phyloP scores from a whole-genome alignment of 2,888 invertebrate genomes.

The Brachypterus glaber region DNA sequence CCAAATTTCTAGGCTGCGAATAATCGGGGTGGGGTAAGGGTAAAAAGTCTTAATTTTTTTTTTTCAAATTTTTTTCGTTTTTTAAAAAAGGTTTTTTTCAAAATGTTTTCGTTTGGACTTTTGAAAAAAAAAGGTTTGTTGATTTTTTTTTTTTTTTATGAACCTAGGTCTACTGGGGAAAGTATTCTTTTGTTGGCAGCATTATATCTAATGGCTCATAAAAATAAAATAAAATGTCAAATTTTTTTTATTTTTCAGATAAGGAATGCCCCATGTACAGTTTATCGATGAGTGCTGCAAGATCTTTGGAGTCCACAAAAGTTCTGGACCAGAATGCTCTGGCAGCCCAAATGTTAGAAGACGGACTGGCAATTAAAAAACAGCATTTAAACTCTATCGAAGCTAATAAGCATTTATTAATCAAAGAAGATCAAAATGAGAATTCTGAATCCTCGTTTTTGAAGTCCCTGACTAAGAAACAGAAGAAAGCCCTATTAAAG shows the following conservation, averaged over 20 bases:
- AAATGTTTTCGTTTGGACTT: too few relatives aligned
- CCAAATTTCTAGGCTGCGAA: too few relatives aligned
- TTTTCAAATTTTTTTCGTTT: too few relatives aligned
- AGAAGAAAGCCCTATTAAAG: conserved; percentile 86
- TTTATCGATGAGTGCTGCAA: conserved; percentile 71
- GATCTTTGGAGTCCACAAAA: conserved; percentile 54
- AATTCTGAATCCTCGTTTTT: conserved; percentile 69
- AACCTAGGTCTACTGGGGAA: too few relatives aligned
- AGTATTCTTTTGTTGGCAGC: too few relatives aligned
- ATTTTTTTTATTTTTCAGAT: conserved; percentile 45
- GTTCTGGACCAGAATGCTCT: conserved; percentile 62
- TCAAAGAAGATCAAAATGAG: conserved; percentile 46
- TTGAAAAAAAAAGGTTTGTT: too few relatives aligned
- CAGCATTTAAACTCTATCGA: conserved; percentile 49
- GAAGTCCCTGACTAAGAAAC: conserved; percentile 74
- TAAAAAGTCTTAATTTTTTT: too few relatives aligned
- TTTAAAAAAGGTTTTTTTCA: too few relatives aligned
- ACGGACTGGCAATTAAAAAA: conserved; percentile 81
- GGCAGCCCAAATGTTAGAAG: conserved; percentile 85
- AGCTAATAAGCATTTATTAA: conserved; percentile 50
- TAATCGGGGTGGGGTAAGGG: too few relatives aligned
- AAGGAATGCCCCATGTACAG: conserved; percentile 93
- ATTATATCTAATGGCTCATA: too few relatives aligned
- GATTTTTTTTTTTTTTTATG: too few relatives aligned
- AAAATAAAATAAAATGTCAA: too few relatives aligned